Evolutionary conservation across 2,797 vertebrate species (phyloP).

Genomic region (Galaxias olidus): DNA sequence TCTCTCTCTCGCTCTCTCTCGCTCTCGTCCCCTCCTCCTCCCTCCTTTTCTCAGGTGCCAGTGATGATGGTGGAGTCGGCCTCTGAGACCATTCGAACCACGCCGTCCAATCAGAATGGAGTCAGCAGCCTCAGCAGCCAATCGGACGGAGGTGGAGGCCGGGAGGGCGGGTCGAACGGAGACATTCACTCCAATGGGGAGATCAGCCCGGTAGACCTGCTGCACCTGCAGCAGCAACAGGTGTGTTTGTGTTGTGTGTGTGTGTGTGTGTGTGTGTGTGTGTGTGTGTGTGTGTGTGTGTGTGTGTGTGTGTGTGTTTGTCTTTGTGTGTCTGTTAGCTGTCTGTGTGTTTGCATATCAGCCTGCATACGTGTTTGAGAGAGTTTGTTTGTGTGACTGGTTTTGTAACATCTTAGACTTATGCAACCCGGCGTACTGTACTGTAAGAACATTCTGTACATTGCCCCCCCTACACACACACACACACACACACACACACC

Average conservation of each 20-base stretch:
- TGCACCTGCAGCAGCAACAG: constrained; percentile 99
- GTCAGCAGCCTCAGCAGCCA: constrained; percentile 95
- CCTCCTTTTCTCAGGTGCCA: constrained; percentile 71
- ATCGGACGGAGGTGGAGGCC: constrained; percentile 84
- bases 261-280: constrained; percentile 22
- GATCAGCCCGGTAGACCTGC: constrained; percentile 92
- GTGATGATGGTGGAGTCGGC: constrained; percentile 99
- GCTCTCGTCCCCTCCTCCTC: background rate
- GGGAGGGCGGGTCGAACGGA: constrained; percentile 81
- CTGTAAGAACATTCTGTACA: constrained; percentile 41
- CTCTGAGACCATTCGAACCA: constrained; percentile 97
- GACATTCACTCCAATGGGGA: constrained; percentile 86
- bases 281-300: constrained; percentile 59
- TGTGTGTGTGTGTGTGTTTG: constrained; percentile 17
- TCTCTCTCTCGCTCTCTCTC: background rate
- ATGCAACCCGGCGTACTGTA: constrained; percentile 31
- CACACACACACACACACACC: constrained; percentile 20
- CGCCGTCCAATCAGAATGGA: constrained; percentile 92
- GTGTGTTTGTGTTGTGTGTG: constrained; percentile 68
- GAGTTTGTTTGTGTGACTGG: constrained; percentile 53
- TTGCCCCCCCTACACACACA: constrained; percentile 26
- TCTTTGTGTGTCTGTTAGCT: constrained; percentile 17
- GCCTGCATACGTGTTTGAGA: constrained; percentile 51
- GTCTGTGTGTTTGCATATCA: constrained; percentile 28
- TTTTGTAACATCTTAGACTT: constrained; percentile 44